Percentiles rank a stretch among this genome's conserved stretches.
These are phyloP conservation scores for Perdita meconis DNA, from an alignment of 2,888 invertebrate species.

Conservation along the genomic window DNA sequence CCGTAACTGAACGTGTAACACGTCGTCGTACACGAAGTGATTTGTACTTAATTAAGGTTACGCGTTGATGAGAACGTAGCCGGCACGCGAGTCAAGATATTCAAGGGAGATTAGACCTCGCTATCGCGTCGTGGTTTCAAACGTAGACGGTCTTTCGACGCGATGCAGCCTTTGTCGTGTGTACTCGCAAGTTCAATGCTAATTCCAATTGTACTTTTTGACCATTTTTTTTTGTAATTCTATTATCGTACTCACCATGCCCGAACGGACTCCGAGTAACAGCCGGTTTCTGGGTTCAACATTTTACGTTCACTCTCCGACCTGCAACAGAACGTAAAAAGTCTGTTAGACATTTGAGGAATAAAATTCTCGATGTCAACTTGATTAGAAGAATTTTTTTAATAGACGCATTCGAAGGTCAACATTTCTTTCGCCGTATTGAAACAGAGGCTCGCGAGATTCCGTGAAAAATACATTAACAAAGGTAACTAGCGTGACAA, in stretches of 20 bases:
- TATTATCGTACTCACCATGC: constrained; percentile 79
- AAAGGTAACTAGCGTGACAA: constrained; percentile 26
- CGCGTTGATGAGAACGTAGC: constrained; percentile 71
- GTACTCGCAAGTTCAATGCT: no score
- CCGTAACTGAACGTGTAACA: constrained; percentile 34
- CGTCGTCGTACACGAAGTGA: constrained; percentile 51
- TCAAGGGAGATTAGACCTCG: constrained; percentile 58
- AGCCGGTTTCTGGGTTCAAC: constrained; percentile 82
- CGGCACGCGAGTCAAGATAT: constrained; percentile 64
- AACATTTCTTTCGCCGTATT: no score
- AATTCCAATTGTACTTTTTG: constrained; percentile 37
- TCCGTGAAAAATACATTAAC: constrained; percentile 10
- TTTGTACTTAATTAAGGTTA: constrained; percentile 76
- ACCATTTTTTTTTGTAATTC: constrained; percentile 16
- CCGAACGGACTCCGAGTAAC: constrained; percentile 82
- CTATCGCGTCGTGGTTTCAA: constrained; percentile 29
- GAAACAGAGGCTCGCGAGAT: neutral
- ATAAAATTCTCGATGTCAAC: no score
- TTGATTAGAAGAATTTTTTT: no score
- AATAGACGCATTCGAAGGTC: no score
- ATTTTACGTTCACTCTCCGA: constrained; percentile 83
- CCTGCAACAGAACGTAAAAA: constrained; percentile 74
- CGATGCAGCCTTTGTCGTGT: constrained; percentile 4
- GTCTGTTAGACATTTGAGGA: neutral
- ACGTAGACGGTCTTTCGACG: constrained; percentile 38